phyloP scores from a whole-genome alignment of 2,888 invertebrate species.

The Morpho deidamia region DNA sequence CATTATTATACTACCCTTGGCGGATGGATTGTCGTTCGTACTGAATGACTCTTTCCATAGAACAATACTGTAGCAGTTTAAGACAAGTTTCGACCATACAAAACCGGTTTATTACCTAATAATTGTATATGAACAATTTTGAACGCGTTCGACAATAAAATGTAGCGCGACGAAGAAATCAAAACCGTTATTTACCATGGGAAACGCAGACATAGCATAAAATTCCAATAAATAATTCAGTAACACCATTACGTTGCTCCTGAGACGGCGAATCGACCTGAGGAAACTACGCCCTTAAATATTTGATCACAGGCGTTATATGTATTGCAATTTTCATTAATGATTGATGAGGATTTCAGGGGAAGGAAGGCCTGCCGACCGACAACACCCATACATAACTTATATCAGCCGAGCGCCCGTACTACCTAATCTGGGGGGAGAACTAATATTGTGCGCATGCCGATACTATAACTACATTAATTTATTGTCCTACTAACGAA shows the following conservation, averaged over 20 bases:
- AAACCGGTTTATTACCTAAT: no score
- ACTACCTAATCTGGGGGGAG: constrained; percentile 56
- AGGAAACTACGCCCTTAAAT: constrained; percentile 62
- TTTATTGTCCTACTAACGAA: background rate
- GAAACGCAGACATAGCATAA: constrained; percentile 62
- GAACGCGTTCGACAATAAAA: background rate
- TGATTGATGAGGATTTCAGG: constrained; percentile 62
- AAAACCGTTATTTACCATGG: constrained; percentile 59
- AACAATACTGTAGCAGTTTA: no score
- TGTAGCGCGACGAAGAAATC: constrained; percentile 37
- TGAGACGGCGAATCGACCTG: constrained; percentile 30
- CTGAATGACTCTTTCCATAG: no score
- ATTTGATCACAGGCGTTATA: constrained; percentile 70
- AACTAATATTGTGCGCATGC: constrained; percentile 43
- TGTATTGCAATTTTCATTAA: constrained; percentile 77
- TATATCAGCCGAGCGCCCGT: constrained; percentile 46
- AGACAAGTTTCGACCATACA: no score
- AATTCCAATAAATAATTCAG: constrained; percentile 71
- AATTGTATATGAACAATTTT: no score
- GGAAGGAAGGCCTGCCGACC: constrained; percentile 40
- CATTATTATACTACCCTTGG: no score
- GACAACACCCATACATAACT: constrained; percentile 55
- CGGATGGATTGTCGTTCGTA: no score
- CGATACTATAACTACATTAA: background rate
- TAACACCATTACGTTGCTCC: constrained; percentile 54